Percentiles rank a stretch among this genome's conserved stretches.
Evolutionary conservation across 2,888 invertebrate species (phyloP).

Genomic region (Limnephilus auricula): DNA sequence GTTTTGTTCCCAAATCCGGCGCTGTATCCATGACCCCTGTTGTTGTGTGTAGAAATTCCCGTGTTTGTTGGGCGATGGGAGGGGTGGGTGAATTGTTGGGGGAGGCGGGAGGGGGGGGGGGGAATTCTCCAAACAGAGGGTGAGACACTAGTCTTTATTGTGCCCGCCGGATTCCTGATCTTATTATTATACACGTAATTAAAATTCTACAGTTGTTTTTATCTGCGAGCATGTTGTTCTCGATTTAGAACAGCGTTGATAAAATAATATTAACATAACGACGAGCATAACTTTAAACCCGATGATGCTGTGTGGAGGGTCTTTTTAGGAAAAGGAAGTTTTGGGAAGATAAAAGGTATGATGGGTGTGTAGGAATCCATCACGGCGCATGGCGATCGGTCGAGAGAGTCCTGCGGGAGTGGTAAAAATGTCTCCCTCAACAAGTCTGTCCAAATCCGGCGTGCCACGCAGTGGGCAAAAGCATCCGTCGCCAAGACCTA

Average conservation of each 20-base stretch:
- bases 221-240: neutral
- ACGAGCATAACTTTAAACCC: too few relatives aligned
- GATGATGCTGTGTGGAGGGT: too few relatives aligned
- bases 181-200: neutral
- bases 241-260: neutral
- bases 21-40: neutral
- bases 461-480: too few relatives aligned
- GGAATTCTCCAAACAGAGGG: neutral
- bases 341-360: too few relatives aligned
- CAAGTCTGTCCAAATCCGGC: too few relatives aligned
- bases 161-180: neutral
- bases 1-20: neutral
- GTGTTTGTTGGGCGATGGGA: neutral
- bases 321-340: too few relatives aligned
- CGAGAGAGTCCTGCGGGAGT: too few relatives aligned
- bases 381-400: too few relatives aligned
- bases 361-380: too few relatives aligned
- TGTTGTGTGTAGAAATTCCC: constrained; percentile 2
- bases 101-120: neutral
- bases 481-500: too few relatives aligned
- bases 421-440: too few relatives aligned
- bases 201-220: neutral
- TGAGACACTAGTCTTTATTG: constrained; percentile 5
- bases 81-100: neutral
- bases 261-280: neutral